Evolutionary conservation across 2,797 vertebrate species (phyloP).

Genomic region (Phalloptychus januarius): DNA sequence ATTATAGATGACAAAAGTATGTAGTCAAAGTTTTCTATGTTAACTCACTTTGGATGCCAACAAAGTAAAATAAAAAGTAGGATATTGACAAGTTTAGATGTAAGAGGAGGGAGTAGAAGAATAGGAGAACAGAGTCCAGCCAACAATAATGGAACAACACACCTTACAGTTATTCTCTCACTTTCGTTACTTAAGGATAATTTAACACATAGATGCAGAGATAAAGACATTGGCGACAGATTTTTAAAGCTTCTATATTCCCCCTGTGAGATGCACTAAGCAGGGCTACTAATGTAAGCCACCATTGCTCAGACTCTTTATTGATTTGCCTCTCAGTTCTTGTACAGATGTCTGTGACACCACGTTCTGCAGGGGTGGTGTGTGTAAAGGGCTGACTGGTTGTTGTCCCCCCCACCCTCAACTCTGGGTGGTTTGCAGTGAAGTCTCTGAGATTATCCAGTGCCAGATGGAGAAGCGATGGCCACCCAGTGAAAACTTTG

Average conservation of each 20-base stretch:
- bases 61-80: background rate
- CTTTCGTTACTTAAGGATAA: background rate
- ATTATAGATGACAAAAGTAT: background rate
- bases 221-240: background rate
- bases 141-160: background rate
- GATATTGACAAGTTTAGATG: background rate
- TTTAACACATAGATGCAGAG: background rate
- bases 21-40: background rate
- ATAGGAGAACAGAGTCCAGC: background rate
- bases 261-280: constrained; percentile 7
- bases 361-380: constrained; percentile 17
- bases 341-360: constrained; percentile 18
- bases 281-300: constrained; percentile 12
- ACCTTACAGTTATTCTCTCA: background rate
- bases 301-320: constrained; percentile 14
- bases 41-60: background rate
- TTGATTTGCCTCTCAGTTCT: constrained; percentile 29
- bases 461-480: constrained; percentile 26
- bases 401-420: background rate
- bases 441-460: background rate
- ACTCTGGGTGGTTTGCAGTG: constrained; percentile 1
- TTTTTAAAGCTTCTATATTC: background rate
- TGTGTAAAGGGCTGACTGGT: constrained; percentile 6
- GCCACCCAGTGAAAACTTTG: constrained; percentile 28
- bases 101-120: background rate